Base-by-base conservation (phyloP, 2,113 vertebrate genomes). In the Ceratotherium simum region DNA sequence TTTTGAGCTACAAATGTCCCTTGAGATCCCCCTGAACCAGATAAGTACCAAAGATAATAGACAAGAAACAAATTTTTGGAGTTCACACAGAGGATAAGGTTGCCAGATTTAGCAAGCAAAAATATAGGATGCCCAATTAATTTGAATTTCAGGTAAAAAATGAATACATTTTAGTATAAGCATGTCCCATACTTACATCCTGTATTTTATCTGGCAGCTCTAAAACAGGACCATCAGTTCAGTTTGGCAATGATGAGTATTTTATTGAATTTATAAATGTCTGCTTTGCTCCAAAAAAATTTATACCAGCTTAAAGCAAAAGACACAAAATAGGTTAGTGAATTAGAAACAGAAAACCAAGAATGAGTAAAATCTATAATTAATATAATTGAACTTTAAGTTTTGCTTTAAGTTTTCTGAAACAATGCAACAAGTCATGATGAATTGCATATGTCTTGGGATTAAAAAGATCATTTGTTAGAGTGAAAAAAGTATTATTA, bases 261-360 rank as follows among this genome's bases (percentile, higher is more conserved):
- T 83, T 91, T 95, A 65, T 58, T 97, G 14, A 81, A 89, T 82
- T 85, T 91, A 91, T 76, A 80, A 36, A 93, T 87, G n/a, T 56
- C 12, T 8, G 42, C 2, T 95, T 93, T 97, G 85, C 51, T 56
- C 72, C 58, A 72, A 90, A 91, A 81, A 72, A 9, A 85, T 89
- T 80, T 80, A 31, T 39, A 60, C 25, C 25, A 92, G 12, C 64
- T 95, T 76, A 87, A 72, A 72, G 20, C 17, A 86, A 81, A 95
- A 95, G 64, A 62, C 56, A 29, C 29, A 78, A 91, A 48, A 62
- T 92, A 95, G 33, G 17, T 67, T 89, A 85, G 60, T 76, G 90
- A 89, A 79, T 83, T 76, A 95, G 23, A 94, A 85, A 70, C 58
- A 85, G 72, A 91, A 72, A 90, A 62, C 46, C 33, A 81, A 3